Conservation (phyloP, 2,113 vertebrate species). For the Daboia siamensis region DNA sequence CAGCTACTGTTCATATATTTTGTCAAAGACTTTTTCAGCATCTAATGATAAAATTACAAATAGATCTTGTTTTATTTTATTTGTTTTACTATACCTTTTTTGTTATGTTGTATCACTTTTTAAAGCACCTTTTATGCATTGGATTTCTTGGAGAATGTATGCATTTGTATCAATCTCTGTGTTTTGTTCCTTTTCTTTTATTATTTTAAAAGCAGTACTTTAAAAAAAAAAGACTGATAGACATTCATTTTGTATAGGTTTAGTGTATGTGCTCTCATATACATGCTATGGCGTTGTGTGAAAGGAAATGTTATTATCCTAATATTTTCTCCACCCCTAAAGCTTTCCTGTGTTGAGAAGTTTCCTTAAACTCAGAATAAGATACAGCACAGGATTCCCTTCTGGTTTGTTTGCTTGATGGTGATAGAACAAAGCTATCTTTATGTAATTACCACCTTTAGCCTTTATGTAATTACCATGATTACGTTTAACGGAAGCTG, state of each 20-base stretch:
- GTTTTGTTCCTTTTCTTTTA: not conserved
- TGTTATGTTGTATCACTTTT: not conserved
- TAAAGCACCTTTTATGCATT: not conserved
- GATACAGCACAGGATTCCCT: not conserved
- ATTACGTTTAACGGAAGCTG: not conserved
- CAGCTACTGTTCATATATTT: not conserved
- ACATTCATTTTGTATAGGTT: not conserved
- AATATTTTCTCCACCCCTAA: not conserved
- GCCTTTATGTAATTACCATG: not conserved
- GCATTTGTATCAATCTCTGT: not conserved
- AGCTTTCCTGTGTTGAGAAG: not conserved
- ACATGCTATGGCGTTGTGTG: not conserved
- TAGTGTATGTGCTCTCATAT: not conserved
- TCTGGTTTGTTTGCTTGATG: not conserved
- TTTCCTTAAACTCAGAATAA: not conserved
- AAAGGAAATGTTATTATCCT: not conserved
- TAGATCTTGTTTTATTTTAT: not conserved
- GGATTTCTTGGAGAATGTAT: not conserved
- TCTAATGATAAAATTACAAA: not conserved
- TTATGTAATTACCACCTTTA: not conserved
- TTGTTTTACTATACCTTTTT: not conserved
- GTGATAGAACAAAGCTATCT: not conserved
- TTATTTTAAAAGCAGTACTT: not conserved
- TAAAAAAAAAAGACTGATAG: not conserved
- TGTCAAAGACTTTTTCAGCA: not conserved